phyloP scores from a whole-genome alignment of 2,113 vertebrate genomes.

The Uria lomvia region DNA sequence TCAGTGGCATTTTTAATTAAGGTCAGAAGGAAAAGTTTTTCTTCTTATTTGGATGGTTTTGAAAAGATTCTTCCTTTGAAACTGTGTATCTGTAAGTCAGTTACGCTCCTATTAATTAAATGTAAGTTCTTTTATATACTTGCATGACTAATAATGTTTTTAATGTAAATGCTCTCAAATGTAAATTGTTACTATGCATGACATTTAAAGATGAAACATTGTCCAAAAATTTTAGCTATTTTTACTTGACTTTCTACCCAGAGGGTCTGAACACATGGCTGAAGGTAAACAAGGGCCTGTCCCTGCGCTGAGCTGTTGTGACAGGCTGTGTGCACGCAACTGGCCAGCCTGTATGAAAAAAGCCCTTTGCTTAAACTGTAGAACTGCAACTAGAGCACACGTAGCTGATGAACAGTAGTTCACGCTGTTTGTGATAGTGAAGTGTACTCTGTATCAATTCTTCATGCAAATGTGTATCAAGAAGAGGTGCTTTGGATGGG shows the following conservation, averaged over 20 bases:
- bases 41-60: rapidly evolving
- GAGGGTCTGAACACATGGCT: not conserved
- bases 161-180: not conserved
- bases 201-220: not conserved
- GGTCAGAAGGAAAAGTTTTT: not conserved
- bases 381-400: not conserved
- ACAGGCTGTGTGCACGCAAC: not conserved
- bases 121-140: not conserved
- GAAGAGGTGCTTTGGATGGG: not conserved
- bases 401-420: not conserved
- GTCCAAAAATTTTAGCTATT: not conserved
- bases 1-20: not conserved
- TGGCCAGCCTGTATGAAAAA: not conserved
- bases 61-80: not conserved
- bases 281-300: too few relatives aligned
- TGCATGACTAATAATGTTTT: not conserved
- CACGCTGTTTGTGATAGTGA: not conserved
- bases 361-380: not conserved
- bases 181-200: not conserved
- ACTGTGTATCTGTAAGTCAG: not conserved
- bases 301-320: not conserved
- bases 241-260: not conserved
- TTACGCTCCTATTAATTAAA: not conserved
- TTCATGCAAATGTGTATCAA: not conserved
- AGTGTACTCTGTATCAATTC: not conserved